Evolutionary conservation across 2,113 vertebrate genomes (phyloP).

Genomic region (Notothenia coriiceps): DNA sequence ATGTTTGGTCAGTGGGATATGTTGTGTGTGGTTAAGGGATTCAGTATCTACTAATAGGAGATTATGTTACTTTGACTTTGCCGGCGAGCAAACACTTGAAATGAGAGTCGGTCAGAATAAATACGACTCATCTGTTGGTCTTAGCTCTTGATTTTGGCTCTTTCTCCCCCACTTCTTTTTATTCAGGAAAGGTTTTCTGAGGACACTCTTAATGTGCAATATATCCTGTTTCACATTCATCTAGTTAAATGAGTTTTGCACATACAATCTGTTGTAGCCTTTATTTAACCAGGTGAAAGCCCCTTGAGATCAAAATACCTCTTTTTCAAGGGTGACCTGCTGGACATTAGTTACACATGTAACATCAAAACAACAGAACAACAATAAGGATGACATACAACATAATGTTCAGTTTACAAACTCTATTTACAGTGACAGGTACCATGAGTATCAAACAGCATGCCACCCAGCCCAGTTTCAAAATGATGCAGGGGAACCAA

Average conservation of each 20-base stretch:
- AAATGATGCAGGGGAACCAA: no score
- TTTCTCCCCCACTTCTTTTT: background rate
- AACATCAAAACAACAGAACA: no score
- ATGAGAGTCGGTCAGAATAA: constrained; percentile 25
- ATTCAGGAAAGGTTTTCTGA: constrained; percentile 9
- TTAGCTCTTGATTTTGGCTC: constrained; percentile 35
- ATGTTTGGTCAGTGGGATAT: constrained; percentile 78
- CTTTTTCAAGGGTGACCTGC: no score
- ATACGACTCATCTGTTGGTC: constrained; percentile 10
- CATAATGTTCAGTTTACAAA: no score
- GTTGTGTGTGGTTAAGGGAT: constrained; percentile 41
- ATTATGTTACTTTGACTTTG: constrained; percentile 46
- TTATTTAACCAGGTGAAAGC: no score
- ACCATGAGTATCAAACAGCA: no score
- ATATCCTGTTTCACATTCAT: background rate
- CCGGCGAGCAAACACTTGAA: constrained; percentile 43
- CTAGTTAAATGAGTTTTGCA: background rate
- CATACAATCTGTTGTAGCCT: background rate
- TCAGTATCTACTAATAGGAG: constrained; percentile 36
- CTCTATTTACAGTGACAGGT: no score
- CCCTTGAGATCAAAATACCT: no score
- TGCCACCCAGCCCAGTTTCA: no score
- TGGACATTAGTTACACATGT: no score
- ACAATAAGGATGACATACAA: no score
- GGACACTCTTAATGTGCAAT: background rate